phyloP scores from a whole-genome alignment of 2,888 invertebrate species.

The Taphrorychus bicolor region DNA sequence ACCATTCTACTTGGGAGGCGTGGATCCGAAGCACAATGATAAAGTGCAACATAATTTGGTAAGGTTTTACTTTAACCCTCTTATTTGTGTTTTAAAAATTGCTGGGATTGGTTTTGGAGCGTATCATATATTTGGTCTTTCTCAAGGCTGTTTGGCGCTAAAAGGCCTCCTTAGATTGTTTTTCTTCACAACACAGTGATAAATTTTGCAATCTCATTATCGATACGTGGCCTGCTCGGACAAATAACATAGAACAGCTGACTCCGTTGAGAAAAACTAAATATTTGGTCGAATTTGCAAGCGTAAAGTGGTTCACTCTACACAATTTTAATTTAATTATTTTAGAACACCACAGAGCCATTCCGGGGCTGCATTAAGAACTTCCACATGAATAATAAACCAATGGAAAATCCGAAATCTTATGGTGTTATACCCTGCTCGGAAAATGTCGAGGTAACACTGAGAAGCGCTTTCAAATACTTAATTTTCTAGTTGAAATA shows the following conservation, averaged over 20 bases:
- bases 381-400: conserved; percentile 73
- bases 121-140: no score
- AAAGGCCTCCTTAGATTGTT: no score
- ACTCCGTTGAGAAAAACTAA: no score
- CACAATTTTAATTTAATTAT: conserved; percentile 11
- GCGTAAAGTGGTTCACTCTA: no score
- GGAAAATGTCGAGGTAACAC: conserved; percentile 70
- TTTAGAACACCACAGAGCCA: conserved; percentile 63
- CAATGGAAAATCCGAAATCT: conserved; percentile 66
- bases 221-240: no score
- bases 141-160: no score
- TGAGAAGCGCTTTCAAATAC: not conserved
- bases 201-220: no score
- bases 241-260: no score
- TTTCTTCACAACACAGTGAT: no score
- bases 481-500: not conserved
- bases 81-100: no score
- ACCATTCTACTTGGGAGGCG: conserved; percentile 84
- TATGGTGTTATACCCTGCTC: conserved; percentile 80
- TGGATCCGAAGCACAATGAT: conserved; percentile 63
- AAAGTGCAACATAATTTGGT: conserved; percentile 54
- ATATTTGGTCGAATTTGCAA: no score
- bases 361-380: conserved; percentile 87
- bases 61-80: conserved; percentile 27
- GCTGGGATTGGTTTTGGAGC: no score